A percentile compares a stretch with the other conserved stretches of the same genome.
Evolutionary conservation across 2,797 vertebrate genomes (phyloP).

Genomic region (Orientallactaga sibirica): DNA sequence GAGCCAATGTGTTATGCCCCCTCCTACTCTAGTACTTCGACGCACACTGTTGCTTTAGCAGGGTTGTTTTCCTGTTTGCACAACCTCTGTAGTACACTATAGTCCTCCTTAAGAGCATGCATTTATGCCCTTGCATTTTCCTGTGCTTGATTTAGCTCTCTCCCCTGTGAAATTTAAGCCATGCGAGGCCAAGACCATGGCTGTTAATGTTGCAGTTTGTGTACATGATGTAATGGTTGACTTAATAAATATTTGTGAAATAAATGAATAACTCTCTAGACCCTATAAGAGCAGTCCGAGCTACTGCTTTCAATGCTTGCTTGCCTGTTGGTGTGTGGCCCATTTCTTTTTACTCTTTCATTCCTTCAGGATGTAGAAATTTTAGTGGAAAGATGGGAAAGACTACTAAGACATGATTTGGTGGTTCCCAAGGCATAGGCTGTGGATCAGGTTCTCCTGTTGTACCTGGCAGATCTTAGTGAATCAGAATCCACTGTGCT

Average conservation of each 20-base stretch:
- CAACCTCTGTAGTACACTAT: background rate
- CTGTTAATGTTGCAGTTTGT: background rate
- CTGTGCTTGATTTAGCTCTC: background rate
- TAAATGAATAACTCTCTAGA: conserved; percentile 28
- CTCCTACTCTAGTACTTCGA: conserved; percentile 4
- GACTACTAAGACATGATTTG: background rate
- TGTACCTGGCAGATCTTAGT: background rate
- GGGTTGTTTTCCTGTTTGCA: conserved; percentile 3
- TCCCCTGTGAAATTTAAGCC: conserved; percentile 36
- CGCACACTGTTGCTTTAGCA: conserved; percentile 23
- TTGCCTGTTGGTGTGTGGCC: conserved; percentile 14
- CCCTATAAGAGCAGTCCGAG: background rate
- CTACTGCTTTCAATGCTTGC: background rate
- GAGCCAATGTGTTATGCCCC: conserved; percentile 7
- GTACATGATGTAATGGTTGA: conserved; percentile 22
- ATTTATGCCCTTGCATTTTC: conserved; percentile 23
- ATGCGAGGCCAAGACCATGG: background rate
- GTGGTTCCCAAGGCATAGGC: background rate
- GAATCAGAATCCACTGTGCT: background rate
- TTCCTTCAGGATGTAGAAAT: conserved; percentile 28
- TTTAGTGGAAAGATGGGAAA: conserved; percentile 11
- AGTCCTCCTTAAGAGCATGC: background rate
- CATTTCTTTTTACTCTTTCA: background rate
- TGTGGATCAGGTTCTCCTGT: conserved; percentile 2
- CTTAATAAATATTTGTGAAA: conserved; percentile 44